A percentile compares a stretch with the other conserved stretches of the same genome.
Evolutionary conservation across 2,888 invertebrate species (phyloP).

Genomic region (Opisthograptis luteolata): DNA sequence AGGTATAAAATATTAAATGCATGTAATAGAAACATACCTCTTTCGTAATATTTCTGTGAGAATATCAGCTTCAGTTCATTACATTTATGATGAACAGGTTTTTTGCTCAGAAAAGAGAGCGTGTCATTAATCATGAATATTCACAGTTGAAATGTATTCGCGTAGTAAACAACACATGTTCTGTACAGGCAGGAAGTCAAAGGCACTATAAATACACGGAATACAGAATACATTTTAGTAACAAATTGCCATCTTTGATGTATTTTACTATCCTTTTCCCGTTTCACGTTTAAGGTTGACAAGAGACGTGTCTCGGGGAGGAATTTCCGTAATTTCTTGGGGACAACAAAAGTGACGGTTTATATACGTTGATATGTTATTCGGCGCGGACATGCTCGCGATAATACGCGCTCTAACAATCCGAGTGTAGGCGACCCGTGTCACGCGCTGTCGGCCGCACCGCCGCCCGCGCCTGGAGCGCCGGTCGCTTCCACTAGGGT

Average conservation of each 20-base stretch:
- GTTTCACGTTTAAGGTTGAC: constrained; percentile 5
- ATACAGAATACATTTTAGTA: not conserved
- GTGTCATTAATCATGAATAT: not conserved
- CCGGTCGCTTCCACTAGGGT: not conserved
- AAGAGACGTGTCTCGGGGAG: not conserved
- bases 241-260: constrained; percentile 2
- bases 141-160: not conserved
- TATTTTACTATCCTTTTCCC: not conserved
- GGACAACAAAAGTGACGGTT: constrained; percentile 5
- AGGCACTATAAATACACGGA: constrained; percentile 1
- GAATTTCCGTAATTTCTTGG: constrained; percentile 11
- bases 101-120: not conserved
- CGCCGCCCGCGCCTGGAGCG: constrained; percentile 22
- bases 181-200: constrained; percentile 2
- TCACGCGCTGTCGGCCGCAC: constrained; percentile 6
- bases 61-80: constrained; percentile 2
- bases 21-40: too few species aligned
- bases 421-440: constrained; percentile 28
- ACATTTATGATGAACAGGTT: not conserved
- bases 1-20: too few species aligned
- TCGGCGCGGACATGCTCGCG: constrained; percentile 1
- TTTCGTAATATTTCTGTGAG: not conserved
- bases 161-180: not conserved
- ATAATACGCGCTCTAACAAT: constrained; percentile 22
- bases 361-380: not conserved